Base-by-base conservation (phyloP, 2,113 vertebrate genomes). In the Gobius niger region DNA sequence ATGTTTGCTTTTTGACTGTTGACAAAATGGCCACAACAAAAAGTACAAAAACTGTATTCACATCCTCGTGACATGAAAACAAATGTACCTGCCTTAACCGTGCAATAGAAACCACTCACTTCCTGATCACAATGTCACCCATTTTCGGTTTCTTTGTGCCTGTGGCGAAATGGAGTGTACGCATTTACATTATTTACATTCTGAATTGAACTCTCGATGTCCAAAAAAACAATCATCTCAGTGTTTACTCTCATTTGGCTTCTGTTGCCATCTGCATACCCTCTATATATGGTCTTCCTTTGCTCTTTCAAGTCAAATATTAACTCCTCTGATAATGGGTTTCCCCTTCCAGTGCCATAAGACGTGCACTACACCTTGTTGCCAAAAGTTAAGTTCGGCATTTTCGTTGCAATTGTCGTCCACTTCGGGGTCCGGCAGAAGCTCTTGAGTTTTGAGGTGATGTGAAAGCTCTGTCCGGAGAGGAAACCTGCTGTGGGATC, bases 381-480 rank as follows among this genome's bases (percentile, higher is more conserved):
- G 2, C 5, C 24, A 3, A 44, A 7, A 42, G 15, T 46, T 9
- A 47, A 40, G 18, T 76, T 11, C 19, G 9, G 9, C 65, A 79
- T 87, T 71, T 84, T 8, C 65, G 68, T 2, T 61, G 59, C 46
- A 73, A 14, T 6, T 44, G 56, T 47, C 60, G 44, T 5, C 41
- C 47, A 65, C 68, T 72, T 67, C 76, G 81, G 47, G 40, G 63
- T 82, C 87, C 84, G 1, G 82, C 81, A 5, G 49, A 40, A 3
- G 52, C 46, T n/a, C 67, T 53, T 2, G 64, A 54, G 57, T 83
- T 83, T 56, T 89, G 76, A 0, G 83, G 78, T 47, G 90, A 75
- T 14, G 84, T 83, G 56, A 85, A 84, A 42, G 87, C 65, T 4
- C 75, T 78, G 6, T 84, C 67, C 1, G 44, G 64, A 52, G 60